A percentile compares a stretch with the other conserved stretches of the same genome.
These are phyloP conservation scores for Pissodes strobi DNA, from an alignment of 1,140 invertebrate genomes.

Conservation along the genomic window DNA sequence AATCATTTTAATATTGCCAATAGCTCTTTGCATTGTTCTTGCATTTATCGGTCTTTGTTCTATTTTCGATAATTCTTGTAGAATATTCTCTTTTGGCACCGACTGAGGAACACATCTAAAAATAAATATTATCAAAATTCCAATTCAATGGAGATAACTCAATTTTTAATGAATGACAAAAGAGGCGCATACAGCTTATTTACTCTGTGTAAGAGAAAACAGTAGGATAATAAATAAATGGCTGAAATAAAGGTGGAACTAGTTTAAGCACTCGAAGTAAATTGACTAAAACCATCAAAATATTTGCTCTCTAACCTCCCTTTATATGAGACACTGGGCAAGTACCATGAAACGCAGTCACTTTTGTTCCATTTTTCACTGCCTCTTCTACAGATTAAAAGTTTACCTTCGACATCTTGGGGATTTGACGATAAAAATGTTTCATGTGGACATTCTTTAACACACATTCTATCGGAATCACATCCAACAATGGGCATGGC, in stretches of 20 bases:
- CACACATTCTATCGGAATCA: background rate
- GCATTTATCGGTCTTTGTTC: background rate
- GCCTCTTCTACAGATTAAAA: background rate
- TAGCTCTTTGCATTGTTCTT: background rate
- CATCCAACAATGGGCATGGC: background rate
- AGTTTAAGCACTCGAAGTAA: too few species aligned
- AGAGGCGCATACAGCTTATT: too few species aligned
- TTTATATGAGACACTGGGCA: background rate
- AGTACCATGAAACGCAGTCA: conserved; percentile 1
- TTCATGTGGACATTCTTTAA: background rate
- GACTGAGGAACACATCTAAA: background rate
- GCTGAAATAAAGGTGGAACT: too few species aligned
- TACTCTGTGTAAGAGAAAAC: too few species aligned
- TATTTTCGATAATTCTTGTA: background rate
- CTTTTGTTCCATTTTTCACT: background rate
- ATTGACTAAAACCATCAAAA: too few species aligned
- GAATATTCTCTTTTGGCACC: background rate
- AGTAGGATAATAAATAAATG: too few species aligned
- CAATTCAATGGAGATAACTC: too few species aligned
- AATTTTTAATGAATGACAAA: too few species aligned
- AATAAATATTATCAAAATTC: background rate
- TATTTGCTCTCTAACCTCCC: conserved; percentile 7
- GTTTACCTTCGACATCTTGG: background rate
- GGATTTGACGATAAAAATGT: background rate
- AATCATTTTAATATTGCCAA: background rate